Conservation (phyloP, 2,113 vertebrate species). For the Stictonetta naevosa region DNA sequence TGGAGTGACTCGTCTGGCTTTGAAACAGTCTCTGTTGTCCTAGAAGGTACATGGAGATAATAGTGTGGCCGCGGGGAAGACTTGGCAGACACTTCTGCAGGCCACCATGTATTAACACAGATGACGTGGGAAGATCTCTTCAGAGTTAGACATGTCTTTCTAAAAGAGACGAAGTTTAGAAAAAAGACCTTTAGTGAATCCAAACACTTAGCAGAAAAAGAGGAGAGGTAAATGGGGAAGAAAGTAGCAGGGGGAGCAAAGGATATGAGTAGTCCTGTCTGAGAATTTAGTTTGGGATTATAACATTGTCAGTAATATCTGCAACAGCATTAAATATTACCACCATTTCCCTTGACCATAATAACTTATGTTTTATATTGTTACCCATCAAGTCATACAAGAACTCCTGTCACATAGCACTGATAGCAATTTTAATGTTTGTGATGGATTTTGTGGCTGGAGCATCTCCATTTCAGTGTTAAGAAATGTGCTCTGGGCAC, state of each 20-base stretch:
- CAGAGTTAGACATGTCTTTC: neutral
- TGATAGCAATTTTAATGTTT: neutral
- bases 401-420: neutral
- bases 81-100: neutral
- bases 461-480: neutral
- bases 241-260: neutral
- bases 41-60: neutral
- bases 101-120: neutral
- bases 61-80: neutral
- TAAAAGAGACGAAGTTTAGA: neutral
- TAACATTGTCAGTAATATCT: neutral
- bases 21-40: neutral
- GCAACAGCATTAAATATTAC: neutral
- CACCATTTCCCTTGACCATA: neutral
- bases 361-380: neutral
- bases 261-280: neutral
- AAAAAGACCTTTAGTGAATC: neutral
- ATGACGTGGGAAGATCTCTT: neutral
- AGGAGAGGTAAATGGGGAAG: neutral
- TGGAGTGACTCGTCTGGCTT: neutral
- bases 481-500: neutral
- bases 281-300: neutral
- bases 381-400: slow-evolving; percentile 8
- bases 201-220: neutral
- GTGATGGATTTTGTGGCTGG: neutral